phyloP scores from a whole-genome alignment of 2,888 invertebrate species.

The Tanytarsus gracilentus region DNA sequence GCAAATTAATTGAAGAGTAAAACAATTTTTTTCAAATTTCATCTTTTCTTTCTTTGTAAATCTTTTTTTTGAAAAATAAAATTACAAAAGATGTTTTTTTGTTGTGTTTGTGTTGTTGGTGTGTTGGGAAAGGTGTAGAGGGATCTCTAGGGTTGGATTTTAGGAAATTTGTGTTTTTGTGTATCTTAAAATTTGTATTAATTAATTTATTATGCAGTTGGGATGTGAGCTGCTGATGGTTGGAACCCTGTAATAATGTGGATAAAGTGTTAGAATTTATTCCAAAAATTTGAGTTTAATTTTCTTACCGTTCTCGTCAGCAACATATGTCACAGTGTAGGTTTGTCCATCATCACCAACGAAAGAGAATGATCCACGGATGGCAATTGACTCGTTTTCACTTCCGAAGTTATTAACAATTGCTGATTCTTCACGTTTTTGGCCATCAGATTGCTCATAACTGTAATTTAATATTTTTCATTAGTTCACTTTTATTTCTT shows the following conservation, averaged over 20 bases:
- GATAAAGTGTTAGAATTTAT: background rate
- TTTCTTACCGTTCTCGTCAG: slow-evolving; percentile 25
- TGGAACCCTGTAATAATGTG: background rate
- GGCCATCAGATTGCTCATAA: slow-evolving; percentile 49
- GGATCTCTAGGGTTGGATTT: background rate
- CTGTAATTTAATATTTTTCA: slow-evolving; percentile 35
- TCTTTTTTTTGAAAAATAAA: slow-evolving; percentile 2
- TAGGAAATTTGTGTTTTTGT: background rate
- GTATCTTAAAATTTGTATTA: background rate
- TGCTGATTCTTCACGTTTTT: slow-evolving; percentile 46
- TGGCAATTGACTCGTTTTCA: slow-evolving; percentile 47
- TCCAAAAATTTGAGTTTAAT: too few species aligned
- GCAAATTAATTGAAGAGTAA: background rate
- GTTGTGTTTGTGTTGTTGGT: too few species aligned
- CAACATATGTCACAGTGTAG: slow-evolving; percentile 50
- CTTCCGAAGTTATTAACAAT: slow-evolving; percentile 46
- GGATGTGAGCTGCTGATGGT: slow-evolving; percentile 16
- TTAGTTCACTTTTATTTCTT: background rate
- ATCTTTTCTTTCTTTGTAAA: background rate
- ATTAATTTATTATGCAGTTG: slow-evolving; percentile 18
- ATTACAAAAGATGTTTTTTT: slow-evolving; percentile 7
- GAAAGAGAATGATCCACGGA: slow-evolving; percentile 48
- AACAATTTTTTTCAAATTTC: background rate
- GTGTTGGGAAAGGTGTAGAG: too few species aligned
- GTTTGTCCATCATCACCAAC: slow-evolving; percentile 49